Percentiles rank a stretch among this genome's conserved stretches.
phyloP scores from a whole-genome alignment of 2,797 vertebrate species.

The Protosalanx chinensis region DNA sequence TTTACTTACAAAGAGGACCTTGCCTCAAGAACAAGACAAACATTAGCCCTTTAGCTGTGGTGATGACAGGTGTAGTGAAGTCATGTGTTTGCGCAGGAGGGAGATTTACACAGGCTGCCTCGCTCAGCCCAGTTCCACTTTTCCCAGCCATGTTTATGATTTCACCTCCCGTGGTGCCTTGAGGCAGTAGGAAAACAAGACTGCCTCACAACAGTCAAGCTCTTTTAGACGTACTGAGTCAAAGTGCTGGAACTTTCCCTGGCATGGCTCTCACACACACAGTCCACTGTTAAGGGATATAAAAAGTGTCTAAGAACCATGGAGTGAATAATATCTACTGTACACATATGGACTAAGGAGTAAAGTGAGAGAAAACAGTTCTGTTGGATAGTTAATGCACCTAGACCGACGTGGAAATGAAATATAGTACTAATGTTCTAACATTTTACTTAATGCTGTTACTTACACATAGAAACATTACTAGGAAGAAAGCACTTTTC shows the following conservation, averaged over 20 bases:
- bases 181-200: constrained; percentile 66
- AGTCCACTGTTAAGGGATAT: constrained; percentile 49
- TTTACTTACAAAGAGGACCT: constrained; percentile 25
- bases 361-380: background rate
- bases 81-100: constrained; percentile 64
- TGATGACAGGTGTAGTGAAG: constrained; percentile 70
- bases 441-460: background rate
- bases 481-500: background rate
- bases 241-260: constrained; percentile 57
- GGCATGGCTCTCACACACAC: constrained; percentile 41
- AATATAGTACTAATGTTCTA: background rate
- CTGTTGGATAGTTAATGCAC: background rate
- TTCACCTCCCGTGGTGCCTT: constrained; percentile 71
- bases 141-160: constrained; percentile 71
- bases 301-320: constrained; percentile 21
- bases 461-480: background rate
- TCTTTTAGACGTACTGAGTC: constrained; percentile 48
- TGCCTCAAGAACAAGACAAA: constrained; percentile 30
- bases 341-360: background rate
- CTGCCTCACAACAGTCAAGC: constrained; percentile 60
- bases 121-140: constrained; percentile 60
- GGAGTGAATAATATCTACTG: constrained; percentile 29
- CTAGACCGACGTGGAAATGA: background rate
- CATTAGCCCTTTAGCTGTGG: constrained; percentile 38
- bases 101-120: constrained; percentile 63